Conservation (phyloP, 1,140 invertebrate genomes). For the Conus ventricosus region DNA sequence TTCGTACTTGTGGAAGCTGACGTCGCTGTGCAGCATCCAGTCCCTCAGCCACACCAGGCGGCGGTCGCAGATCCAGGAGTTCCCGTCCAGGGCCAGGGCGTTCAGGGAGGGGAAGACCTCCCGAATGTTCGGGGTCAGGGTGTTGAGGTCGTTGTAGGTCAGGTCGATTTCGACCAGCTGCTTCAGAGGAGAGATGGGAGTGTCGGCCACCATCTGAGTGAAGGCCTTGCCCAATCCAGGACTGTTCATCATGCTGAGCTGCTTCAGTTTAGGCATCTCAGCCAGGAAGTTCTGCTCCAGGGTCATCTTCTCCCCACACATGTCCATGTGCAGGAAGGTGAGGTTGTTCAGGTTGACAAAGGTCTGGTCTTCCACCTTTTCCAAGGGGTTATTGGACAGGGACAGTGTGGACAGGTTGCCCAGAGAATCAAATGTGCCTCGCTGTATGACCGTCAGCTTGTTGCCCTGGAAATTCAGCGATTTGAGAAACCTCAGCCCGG, state of each 20-base stretch:
- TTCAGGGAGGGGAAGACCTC: conserved; percentile 82
- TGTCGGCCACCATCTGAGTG: conserved; percentile 72
- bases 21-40: conserved; percentile 69
- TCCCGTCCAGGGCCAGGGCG: conserved; percentile 73
- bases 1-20: conserved; percentile 61
- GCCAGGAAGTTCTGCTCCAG: conserved; percentile 73
- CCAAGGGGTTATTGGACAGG: conserved; percentile 75
- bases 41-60: conserved; percentile 68
- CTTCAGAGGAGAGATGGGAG: conserved; percentile 62
- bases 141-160: conserved; percentile 80
- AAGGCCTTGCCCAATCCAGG: conserved; percentile 82
- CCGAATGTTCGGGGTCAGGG: conserved; percentile 81
- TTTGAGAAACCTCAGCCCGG: conserved; percentile 82
- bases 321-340: conserved; percentile 83
- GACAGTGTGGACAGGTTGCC: conserved; percentile 76
- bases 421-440: conserved; percentile 57
- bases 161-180: conserved; percentile 81
- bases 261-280: conserved; percentile 77
- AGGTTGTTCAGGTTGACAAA: conserved; percentile 73
- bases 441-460: conserved; percentile 47
- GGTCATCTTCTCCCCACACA: conserved; percentile 40
- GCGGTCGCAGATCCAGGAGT: conserved; percentile 74
- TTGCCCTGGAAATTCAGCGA: conserved; percentile 77
- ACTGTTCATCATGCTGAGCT: conserved; percentile 84
- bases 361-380: conserved; percentile 62